Evolutionary conservation across 1,140 invertebrate genomes (phyloP).

Genomic region (Geopemphigus sp.): DNA sequence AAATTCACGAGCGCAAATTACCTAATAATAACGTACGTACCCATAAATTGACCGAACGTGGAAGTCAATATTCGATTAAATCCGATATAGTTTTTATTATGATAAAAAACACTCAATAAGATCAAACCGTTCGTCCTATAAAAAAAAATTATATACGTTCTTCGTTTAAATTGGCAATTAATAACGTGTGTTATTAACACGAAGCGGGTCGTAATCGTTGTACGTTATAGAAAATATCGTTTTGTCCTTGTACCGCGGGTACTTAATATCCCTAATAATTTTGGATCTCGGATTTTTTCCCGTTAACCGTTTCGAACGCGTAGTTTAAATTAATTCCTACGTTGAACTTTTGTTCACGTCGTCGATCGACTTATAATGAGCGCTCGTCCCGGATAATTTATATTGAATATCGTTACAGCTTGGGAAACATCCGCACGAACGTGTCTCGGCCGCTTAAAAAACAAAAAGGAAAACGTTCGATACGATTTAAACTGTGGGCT

Average conservation of each 20-base stretch:
- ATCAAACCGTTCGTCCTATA: not conserved
- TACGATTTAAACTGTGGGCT: not conserved
- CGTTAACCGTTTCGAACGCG: too few species aligned
- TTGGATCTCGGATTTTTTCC: too few species aligned
- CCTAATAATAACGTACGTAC: not conserved
- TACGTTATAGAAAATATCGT: too few species aligned
- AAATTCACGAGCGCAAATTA: too few species aligned
- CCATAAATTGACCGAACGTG: slow-evolving; percentile 19
- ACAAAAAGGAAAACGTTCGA: too few species aligned
- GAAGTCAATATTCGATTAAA: not conserved
- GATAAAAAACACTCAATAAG: slow-evolving; percentile 19
- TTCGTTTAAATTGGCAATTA: too few species aligned
- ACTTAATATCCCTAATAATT: too few species aligned
- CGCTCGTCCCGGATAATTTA: not conserved
- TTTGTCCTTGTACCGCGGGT: too few species aligned
- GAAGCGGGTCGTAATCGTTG: too few species aligned
- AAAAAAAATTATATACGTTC: not conserved
- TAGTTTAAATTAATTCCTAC: slow-evolving; percentile 2
- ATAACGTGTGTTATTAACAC: too few species aligned
- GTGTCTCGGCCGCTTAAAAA: not conserved
- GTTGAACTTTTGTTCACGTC: too few species aligned
- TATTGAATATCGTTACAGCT: not conserved
- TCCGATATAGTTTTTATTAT: slow-evolving; percentile 17
- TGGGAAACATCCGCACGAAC: slow-evolving; percentile 14
- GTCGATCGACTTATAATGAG: too few species aligned